These are phyloP conservation scores for Chrysaora quinquecirrha DNA, from an alignment of 30 jellyfish, hydroid and myxozoan genomes.

Conservation along the genomic window DNA sequence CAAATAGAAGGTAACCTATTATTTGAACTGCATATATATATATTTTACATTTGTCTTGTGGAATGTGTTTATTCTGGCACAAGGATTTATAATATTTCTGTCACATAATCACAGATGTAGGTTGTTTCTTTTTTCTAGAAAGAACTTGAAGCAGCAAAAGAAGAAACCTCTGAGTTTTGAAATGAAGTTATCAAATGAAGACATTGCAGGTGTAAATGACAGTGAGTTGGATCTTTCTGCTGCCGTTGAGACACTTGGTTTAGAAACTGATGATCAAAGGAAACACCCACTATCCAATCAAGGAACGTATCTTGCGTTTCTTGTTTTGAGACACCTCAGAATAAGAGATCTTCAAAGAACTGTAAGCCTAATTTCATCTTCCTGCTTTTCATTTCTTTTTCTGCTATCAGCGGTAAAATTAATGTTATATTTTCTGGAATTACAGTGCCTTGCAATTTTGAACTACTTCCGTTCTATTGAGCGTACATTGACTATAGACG, in stretches of 20 bases:
- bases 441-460: slow-evolving; percentile 60
- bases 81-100: no score
- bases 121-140: neutral
- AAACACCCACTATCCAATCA: slow-evolving; percentile 72
- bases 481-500: slow-evolving; percentile 74
- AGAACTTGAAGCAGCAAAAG: slow-evolving; percentile 31
- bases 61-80: no score
- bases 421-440: no score
- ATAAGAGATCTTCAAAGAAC: slow-evolving; percentile 76
- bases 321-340: slow-evolving; percentile 68
- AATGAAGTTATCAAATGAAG: slow-evolving; percentile 63
- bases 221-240: slow-evolving; percentile 68
- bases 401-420: no score
- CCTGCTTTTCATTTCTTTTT: no score
- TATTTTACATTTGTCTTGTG: no score
- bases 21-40: no score
- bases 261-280: slow-evolving; percentile 69
- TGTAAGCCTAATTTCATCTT: no score
- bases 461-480: slow-evolving; percentile 86
- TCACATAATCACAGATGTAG: no score
- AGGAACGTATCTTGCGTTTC: slow-evolving; percentile 76
- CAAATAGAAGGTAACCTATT: slow-evolving; percentile 40
- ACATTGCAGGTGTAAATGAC: slow-evolving; percentile 47
- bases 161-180: slow-evolving; percentile 69
- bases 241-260: slow-evolving; percentile 81